Evolutionary conservation across 37 sponge, comb jelly and placozoan species (phyloP).

Genomic region (Crambe crambe): DNA sequence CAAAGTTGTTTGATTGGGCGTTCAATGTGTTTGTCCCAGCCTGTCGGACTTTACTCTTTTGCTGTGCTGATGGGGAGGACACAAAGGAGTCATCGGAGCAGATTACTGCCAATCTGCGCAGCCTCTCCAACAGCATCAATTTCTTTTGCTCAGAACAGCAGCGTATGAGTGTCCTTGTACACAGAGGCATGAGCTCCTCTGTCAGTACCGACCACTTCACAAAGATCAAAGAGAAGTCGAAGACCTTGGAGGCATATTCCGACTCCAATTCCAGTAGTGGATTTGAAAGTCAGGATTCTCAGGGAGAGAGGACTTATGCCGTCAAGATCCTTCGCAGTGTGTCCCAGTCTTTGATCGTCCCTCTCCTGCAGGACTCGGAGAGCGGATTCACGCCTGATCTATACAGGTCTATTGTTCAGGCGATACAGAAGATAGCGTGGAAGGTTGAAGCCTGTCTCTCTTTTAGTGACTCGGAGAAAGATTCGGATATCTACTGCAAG

Average conservation of each 20-base stretch:
- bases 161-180: not conserved
- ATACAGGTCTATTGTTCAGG: constrained; percentile 39
- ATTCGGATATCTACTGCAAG: constrained; percentile 32
- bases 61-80: constrained; percentile 19
- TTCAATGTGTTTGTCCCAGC: constrained; percentile 48
- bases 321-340: constrained; percentile 55
- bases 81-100: not conserved
- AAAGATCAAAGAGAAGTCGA: not conserved
- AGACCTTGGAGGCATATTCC: not conserved
- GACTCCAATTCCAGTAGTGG: constrained; percentile 4
- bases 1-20: constrained; percentile 48
- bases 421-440: constrained; percentile 67
- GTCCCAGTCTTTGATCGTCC: constrained; percentile 31
- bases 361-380: constrained; percentile 16
- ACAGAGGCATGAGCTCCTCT: constrained; percentile 1
- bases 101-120: constrained; percentile 38
- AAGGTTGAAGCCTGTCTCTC: constrained; percentile 72
- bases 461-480: constrained; percentile 29
- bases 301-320: constrained; percentile 28
- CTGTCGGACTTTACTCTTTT: constrained; percentile 32
- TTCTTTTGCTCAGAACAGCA: constrained; percentile 60
- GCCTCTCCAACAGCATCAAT: constrained; percentile 50
- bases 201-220: constrained; percentile 5
- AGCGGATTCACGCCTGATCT: constrained; percentile 40
- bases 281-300: not conserved